Evolutionary conservation across 2,113 vertebrate genomes (phyloP), one percentile per base, ranked within the genome.

Genomic region (Monarcha castaneiventris): DNA sequence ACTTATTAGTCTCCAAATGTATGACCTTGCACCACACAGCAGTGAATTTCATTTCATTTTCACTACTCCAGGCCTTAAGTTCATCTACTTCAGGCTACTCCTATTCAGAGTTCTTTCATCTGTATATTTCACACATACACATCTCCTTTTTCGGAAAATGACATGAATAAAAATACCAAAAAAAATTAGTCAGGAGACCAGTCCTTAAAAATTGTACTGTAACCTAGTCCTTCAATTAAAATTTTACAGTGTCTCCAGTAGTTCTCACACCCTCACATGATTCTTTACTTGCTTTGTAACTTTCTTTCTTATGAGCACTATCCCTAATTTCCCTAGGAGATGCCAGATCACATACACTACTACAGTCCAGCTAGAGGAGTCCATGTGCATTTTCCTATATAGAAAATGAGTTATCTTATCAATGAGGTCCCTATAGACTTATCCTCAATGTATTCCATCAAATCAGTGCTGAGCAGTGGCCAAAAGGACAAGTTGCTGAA

Each of bases 391-490:
- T 97, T 89, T 86, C 43, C 43, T 52, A 63, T 55, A 71, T 13
- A 90, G 86, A 89, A 94, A 95, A 94, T 87, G 8, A 95, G 39
- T 92, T 94, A 93, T 56, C 94, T 91, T 90, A 94, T 89, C 83
- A 92, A 86, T 5, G 13, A 55, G 32, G 30, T 74, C 76, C 56
- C 67, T 21, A 26, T 13, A 62, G 94, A 74, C 71, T 93, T 90
- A 79, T 87, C 72, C 59, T 82, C 76, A 87, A 63, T 59, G 27
- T 86, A 85, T 71, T 94, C 76, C 79, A 94, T 92, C 89, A 96
- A 81, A 96, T 94, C 89, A 96, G 48, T 61, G 44, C 89, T 93
- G 91, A 95, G 68, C 39, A 75, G 76, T 55, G 44, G 94, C 94
- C 96, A 97, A 92, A 81, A 93, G 87, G 55, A 63, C 43, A 90